A percentile compares a stretch with the other conserved stretches of the same genome.
Conservation (phyloP, 2,888 invertebrate species). For the Aleiodes testaceus region DNA sequence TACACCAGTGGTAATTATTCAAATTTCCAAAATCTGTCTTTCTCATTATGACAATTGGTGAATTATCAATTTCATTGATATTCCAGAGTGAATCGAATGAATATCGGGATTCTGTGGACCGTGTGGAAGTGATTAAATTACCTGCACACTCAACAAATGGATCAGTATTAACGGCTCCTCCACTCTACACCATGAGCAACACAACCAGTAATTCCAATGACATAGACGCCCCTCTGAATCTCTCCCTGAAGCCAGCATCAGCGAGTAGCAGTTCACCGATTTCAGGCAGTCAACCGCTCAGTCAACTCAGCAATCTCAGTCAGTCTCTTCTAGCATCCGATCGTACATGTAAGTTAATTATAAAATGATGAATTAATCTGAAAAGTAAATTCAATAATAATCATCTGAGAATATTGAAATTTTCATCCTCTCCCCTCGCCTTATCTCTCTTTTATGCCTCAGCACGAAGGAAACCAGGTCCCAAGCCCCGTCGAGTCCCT, state of each 20-base stretch:
- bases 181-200: conserved; percentile 74
- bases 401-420: neutral
- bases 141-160: conserved; percentile 76
- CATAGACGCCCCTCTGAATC: conserved; percentile 86
- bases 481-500: conserved; percentile 79
- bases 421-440: neutral
- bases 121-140: conserved; percentile 88
- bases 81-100: conserved; percentile 64
- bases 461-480: conserved; percentile 85
- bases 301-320: conserved; percentile 71
- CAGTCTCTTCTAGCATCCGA: conserved; percentile 72
- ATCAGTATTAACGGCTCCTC: conserved; percentile 73
- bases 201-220: conserved; percentile 75
- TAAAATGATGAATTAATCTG: conserved; percentile 24
- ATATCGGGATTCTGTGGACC: conserved; percentile 75
- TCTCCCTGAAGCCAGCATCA: conserved; percentile 83
- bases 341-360: conserved; percentile 75
- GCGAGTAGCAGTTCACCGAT: conserved; percentile 65
- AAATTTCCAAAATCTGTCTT: no score
- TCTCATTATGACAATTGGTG: conserved; percentile 53
- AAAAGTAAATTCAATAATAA: neutral
- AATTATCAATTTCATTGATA: conserved; percentile 23
- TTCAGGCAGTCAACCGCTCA: conserved; percentile 68
- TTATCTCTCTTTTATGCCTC: conserved; percentile 45
- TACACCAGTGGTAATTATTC: conserved; percentile 59